These are phyloP conservation scores for Trypoxylus dichotomus DNA, from an alignment of 1,140 invertebrate genomes.

Conservation along the genomic window DNA sequence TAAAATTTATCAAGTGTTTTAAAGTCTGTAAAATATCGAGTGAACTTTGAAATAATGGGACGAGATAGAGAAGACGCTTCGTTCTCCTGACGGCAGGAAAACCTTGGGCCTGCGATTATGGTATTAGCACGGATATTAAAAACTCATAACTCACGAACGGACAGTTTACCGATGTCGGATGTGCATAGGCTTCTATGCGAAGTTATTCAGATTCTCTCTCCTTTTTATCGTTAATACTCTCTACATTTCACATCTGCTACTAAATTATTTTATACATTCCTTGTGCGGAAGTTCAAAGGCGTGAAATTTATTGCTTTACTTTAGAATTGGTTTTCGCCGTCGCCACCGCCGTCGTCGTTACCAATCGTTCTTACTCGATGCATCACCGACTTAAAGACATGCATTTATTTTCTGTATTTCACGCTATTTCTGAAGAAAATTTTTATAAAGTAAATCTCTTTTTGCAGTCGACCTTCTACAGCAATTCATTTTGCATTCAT, in stretches of 20 bases:
- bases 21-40: conserved; percentile 29
- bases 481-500: neutral
- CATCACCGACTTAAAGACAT: neutral
- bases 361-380: neutral
- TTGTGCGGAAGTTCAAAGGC: conserved; percentile 16
- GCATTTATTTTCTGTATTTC: neutral
- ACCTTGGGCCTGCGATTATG: neutral
- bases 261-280: conserved; percentile 38
- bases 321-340: conserved; percentile 1
- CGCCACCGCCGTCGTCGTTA: neutral
- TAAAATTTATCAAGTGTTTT: conserved; percentile 29
- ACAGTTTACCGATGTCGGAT: conserved; percentile 40
- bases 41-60: conserved; percentile 26
- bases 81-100: neutral
- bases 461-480: neutral
- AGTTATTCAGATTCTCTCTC: conserved; percentile 25
- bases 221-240: conserved; percentile 36
- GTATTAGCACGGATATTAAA: conserved; percentile 40
- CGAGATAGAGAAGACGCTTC: neutral
- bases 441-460: neutral
- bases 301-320: conserved; percentile 13
- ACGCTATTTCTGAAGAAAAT: neutral
- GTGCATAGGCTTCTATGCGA: conserved; percentile 28
- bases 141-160: conserved; percentile 38
- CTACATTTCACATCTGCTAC: conserved; percentile 35